Evolutionary conservation across 2,113 vertebrate genomes (phyloP).

Genomic region (Myrmophylax atrothorax): DNA sequence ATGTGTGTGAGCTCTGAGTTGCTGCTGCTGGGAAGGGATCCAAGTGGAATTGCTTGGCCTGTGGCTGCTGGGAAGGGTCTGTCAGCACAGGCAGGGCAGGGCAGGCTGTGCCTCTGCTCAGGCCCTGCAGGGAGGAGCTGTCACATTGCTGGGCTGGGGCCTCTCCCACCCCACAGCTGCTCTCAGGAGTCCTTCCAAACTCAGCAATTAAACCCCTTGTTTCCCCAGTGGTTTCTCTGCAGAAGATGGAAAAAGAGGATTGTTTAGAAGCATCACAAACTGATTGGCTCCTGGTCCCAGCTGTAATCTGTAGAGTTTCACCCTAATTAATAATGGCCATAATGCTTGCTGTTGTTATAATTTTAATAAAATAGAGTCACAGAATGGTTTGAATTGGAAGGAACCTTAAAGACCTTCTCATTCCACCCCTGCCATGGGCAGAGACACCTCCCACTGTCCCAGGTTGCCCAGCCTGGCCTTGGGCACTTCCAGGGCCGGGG

Average conservation of each 20-base stretch:
- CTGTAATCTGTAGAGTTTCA: not conserved
- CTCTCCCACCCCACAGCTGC: fast-evolving
- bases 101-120: not conserved
- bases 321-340: not conserved
- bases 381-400: not conserved
- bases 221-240: not conserved
- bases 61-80: not conserved
- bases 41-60: not conserved
- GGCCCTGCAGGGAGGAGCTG: not conserved
- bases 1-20: not conserved
- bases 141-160: not conserved
- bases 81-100: not conserved
- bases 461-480: not conserved
- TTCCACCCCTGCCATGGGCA: not conserved
- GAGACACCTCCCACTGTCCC: not conserved
- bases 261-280: not conserved
- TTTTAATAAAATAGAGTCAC: not conserved
- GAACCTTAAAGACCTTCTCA: not conserved
- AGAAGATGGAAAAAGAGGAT: not conserved
- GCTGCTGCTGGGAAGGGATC: not conserved
- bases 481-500: not conserved
- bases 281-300: not conserved
- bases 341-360: not conserved
- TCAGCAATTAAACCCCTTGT: not conserved
- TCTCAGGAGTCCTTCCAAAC: not conserved